Percentiles rank a stretch among this genome's conserved stretches.
Evolutionary conservation across 1,140 invertebrate genomes (phyloP).

Genomic region (Lucilia cuprina): DNA sequence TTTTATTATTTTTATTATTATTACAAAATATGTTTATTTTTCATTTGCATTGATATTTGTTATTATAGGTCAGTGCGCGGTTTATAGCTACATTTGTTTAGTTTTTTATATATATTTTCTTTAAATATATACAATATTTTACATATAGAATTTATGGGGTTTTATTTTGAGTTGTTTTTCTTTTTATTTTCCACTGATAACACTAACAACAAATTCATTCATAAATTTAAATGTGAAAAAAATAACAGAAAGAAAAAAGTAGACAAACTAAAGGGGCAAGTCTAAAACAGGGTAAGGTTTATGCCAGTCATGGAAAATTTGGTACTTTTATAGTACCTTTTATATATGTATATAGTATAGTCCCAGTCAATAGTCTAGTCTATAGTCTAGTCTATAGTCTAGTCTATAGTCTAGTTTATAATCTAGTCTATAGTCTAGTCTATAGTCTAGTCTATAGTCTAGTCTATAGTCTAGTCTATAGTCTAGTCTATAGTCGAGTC

Average conservation of each 20-base stretch:
- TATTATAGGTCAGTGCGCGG: constrained; percentile 16
- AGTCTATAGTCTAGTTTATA: too few species aligned
- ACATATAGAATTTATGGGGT: background rate
- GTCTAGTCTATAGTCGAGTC: too few species aligned
- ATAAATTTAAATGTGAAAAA: constrained; percentile 2
- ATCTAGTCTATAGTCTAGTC: too few species aligned
- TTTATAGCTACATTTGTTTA: constrained; percentile 5
- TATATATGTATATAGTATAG: too few species aligned
- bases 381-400: too few species aligned
- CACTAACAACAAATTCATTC: constrained; percentile 11
- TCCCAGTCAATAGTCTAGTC: too few species aligned
- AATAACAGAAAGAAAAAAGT: background rate
- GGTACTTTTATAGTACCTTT: too few species aligned
- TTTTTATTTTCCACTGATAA: background rate
- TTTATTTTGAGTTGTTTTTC: background rate
- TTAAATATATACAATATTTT: background rate
- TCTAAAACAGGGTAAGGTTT: too few species aligned
- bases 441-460: too few species aligned
- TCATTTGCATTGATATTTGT: background rate
- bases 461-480: too few species aligned
- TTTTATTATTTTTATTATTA: background rate
- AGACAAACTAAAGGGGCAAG: background rate
- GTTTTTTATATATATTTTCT: background rate
- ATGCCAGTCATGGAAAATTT: too few species aligned
- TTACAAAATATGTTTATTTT: background rate